phyloP scores from a whole-genome alignment of 2,113 vertebrate species.

The Syngnathoides biaculeatus region DNA sequence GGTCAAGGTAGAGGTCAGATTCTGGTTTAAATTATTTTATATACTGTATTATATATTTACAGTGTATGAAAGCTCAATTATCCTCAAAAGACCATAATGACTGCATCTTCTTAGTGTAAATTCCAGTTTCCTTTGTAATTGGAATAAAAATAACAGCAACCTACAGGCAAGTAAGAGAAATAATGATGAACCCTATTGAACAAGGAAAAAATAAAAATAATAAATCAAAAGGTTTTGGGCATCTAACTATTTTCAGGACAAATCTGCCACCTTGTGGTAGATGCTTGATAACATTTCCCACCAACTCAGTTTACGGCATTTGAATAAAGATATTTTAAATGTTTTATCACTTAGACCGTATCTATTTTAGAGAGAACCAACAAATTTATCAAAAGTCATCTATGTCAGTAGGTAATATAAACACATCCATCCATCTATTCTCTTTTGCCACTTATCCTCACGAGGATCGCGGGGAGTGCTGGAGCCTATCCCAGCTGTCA shows the following conservation, averaged over 20 bases:
- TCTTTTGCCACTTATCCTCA: no score
- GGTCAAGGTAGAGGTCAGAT: constrained; percentile 45
- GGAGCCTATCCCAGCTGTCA: no score
- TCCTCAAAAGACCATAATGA: not conserved
- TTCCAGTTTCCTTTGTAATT: constrained; percentile 16
- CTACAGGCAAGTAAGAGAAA: not conserved
- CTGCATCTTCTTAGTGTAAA: not conserved
- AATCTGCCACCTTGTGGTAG: constrained; percentile 57
- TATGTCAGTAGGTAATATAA: no score
- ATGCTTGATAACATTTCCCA: not conserved
- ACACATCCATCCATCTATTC: no score
- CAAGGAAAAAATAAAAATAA: no score
- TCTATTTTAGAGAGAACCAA: not conserved
- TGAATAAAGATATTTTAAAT: not conserved
- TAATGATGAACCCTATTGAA: not conserved
- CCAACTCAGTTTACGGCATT: not conserved
- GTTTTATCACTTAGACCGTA: not conserved
- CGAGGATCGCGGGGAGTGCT: no score
- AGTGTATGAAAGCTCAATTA: not conserved
- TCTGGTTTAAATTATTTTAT: constrained; percentile 37
- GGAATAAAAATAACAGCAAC: not conserved
- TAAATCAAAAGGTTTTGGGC: no score
- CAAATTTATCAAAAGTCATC: no score
- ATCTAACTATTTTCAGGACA: not conserved
- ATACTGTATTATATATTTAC: no score